Base-by-base conservation (phyloP, 2,888 invertebrate species). In the Tillus elongatus region DNA sequence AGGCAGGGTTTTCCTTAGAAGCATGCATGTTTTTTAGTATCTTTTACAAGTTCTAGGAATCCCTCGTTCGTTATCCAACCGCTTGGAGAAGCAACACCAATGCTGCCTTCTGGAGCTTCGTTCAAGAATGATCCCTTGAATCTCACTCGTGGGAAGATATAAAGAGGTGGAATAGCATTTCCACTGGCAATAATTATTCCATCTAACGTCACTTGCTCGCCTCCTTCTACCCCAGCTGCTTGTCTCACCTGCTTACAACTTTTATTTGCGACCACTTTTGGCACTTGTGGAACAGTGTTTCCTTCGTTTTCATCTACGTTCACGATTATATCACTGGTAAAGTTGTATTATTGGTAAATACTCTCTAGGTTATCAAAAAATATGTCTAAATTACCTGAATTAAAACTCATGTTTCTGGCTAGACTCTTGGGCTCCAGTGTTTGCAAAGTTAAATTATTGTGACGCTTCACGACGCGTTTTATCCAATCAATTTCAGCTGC, bases 261-360 rank as follows among this genome's bases (percentile, higher is more conserved):
- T 43, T 42, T 50, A n/a, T 35, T 31, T 13, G 49, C 46, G 11
- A 49, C 40, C 2, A 53, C 32, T 38, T 52, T 53, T 11, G 41
- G 46, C 9, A 49, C 44, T 32, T 34, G 36, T 19, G 47, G 30
- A n/a, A 54, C 53, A 14, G 52, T 51, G 3, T 50, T 45, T 4
- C 54, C 37, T 1, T 49, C 49, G 9, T 51, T 41, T 38, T 54
- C 53, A 15, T 51, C 47, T 10, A 44, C 37, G 36, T 53, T 54
- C 2, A 34, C 45, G 11, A 53, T 52, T 13, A 42, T 39, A 11
- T 44, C 41, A 3, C 43, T 37, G 4, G 42, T 37, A 11, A 47
- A 40, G 2, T 40, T 35, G 31, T 44, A 31, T 30, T 37, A 29
- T 9, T 2, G 2, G 10, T 10, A 30, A 1, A 14, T 15, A 33